Evolutionary conservation across 2,113 vertebrate genomes (phyloP).

Genomic region (Nettapus auritus): DNA sequence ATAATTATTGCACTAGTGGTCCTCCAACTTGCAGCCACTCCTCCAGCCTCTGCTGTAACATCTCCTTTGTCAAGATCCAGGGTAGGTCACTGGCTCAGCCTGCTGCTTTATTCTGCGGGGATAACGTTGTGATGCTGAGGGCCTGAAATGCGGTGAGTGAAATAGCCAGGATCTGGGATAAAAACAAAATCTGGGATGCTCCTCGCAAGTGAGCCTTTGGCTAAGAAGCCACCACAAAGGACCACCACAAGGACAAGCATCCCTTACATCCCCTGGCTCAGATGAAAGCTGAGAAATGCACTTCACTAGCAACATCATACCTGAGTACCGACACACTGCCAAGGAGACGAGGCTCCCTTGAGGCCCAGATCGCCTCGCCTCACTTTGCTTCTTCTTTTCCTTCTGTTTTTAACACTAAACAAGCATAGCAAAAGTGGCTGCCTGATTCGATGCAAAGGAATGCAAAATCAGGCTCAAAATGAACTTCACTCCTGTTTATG

Average conservation of each 20-base stretch:
- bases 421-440: not conserved
- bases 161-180: not conserved
- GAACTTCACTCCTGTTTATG: not conserved
- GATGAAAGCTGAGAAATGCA: not conserved
- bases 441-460: not conserved
- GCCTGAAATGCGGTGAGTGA: not conserved
- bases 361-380: not conserved
- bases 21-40: not conserved
- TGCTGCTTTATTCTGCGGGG: not conserved
- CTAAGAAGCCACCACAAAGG: not conserved
- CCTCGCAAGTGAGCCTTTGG: not conserved
- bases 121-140: rapidly evolving
- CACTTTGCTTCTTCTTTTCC: not conserved
- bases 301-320: not conserved
- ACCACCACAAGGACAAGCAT: rapidly evolving
- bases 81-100: not conserved
- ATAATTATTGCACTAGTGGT: not conserved
- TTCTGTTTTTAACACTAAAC: not conserved
- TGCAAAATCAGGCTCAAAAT: not conserved
- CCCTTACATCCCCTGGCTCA: not conserved
- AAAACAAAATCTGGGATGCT: not conserved
- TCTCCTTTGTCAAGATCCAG: not conserved
- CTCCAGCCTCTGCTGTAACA: not conserved
- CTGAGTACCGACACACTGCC: rapidly evolving
- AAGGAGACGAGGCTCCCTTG: not conserved